Percentiles rank a stretch among this genome's conserved stretches.
Evolutionary conservation across 2,113 vertebrate species (phyloP).

Genomic region (Gavialis gangeticus): DNA sequence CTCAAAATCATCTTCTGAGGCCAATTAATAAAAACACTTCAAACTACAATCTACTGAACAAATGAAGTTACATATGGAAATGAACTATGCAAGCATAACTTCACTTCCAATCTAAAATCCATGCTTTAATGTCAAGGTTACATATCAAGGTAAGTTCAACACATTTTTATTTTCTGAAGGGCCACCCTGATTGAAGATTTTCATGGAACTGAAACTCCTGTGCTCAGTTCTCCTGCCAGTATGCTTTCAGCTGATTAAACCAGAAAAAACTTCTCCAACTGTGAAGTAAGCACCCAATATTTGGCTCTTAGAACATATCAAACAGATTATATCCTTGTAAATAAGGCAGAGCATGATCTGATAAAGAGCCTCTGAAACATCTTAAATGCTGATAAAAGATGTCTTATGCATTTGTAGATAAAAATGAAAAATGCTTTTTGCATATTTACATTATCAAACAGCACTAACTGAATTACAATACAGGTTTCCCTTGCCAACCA

Average conservation of each 20-base stretch:
- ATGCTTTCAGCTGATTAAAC: constrained; percentile 31
- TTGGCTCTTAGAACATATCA: constrained; percentile 14
- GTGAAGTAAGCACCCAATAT: constrained; percentile 1
- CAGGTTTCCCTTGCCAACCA: no score
- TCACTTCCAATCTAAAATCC: neutral
- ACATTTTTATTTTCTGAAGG: neutral
- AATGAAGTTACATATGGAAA: neutral
- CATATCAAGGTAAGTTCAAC: neutral
- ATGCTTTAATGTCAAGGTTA: neutral
- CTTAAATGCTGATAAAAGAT: constrained; percentile 36
- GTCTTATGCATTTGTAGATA: neutral
- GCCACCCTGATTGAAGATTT: neutral
- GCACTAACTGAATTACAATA: neutral
- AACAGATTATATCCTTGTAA: constrained; percentile 17
- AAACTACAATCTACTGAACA: neutral
- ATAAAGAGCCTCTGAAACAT: constrained; percentile 7
- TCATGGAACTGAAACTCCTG: constrained; percentile 32
- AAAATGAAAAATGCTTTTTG: constrained; percentile 4
- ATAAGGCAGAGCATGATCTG: neutral
- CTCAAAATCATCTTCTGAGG: neutral
- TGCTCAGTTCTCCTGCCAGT: neutral
- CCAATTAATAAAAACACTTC: neutral
- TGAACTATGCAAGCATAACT: neutral
- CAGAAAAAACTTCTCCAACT: constrained; percentile 33
- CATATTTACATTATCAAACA: neutral